Evolutionary conservation across 1,140 invertebrate species (phyloP).

Genomic region (Cephus cinctus): DNA sequence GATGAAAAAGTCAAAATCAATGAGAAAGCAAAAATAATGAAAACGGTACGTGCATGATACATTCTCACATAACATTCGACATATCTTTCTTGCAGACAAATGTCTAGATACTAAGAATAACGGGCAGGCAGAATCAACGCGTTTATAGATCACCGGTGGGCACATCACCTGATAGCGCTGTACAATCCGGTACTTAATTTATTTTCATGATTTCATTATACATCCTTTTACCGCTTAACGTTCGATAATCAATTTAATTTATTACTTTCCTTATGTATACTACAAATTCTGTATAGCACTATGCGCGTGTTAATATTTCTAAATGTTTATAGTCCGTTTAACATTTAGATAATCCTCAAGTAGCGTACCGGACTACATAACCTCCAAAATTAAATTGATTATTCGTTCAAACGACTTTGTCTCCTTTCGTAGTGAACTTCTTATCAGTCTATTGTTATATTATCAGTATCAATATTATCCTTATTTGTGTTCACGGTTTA

Average conservation of each 20-base stretch:
- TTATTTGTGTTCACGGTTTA: too few species aligned
- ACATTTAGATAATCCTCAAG: neutral
- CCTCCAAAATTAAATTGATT: too few species aligned
- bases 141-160: conserved; percentile 53
- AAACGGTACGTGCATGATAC: conserved; percentile 24
- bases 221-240: conserved; percentile 13
- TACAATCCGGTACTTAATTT: conserved; percentile 52
- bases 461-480: too few species aligned
- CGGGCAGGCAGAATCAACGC: conserved; percentile 54
- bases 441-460: too few species aligned
- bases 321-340: neutral
- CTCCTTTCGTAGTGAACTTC: too few species aligned
- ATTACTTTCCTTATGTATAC: neutral
- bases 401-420: too few species aligned
- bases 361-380: too few species aligned
- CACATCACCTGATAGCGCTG: conserved; percentile 46
- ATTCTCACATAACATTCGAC: too few species aligned
- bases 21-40: too few species aligned
- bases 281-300: neutral
- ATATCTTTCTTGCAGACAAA: conserved; percentile 55
- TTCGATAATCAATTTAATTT: conserved; percentile 36
- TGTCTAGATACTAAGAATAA: conserved; percentile 56
- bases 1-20: too few species aligned
- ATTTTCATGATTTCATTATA: conserved; percentile 42
- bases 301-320: neutral